A percentile compares a stretch with the other conserved stretches of the same genome.
Conservation (phyloP, 2,113 vertebrate species). For the Picathartes gymnocephalus region DNA sequence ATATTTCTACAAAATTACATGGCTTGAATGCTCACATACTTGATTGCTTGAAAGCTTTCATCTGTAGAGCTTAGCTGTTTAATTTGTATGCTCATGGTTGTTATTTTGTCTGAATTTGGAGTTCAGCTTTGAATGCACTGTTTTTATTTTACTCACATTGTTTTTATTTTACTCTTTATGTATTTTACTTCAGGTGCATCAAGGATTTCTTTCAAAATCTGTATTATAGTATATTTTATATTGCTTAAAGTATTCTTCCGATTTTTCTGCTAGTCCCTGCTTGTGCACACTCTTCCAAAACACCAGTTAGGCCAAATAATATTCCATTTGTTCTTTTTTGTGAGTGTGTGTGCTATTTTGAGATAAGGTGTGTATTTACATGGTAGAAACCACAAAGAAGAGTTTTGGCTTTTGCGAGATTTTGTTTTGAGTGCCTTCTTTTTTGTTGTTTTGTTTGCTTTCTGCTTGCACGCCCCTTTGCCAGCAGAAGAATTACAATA, state of each 20-base stretch:
- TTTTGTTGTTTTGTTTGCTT: background rate
- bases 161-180: background rate
- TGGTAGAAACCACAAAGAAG: background rate
- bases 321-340: background rate
- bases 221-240: background rate
- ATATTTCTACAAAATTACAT: background rate
- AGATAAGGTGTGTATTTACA: background rate
- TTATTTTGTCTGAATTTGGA: background rate
- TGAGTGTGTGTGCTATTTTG: background rate
- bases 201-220: background rate
- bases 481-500: background rate
- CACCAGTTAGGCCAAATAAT: background rate
- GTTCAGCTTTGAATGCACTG: background rate
- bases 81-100: background rate
- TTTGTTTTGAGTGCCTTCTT: background rate
- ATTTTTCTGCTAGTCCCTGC: background rate
- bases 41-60: conserved; percentile 19
- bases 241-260: background rate
- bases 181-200: background rate
- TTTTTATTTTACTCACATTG: background rate
- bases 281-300: background rate
- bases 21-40: background rate
- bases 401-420: background rate
- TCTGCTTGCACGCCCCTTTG: background rate
- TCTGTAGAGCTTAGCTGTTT: background rate